These are phyloP conservation scores for Muricea muricata DNA, from an alignment of 92 coral and sea anemone genomes.

Conservation along the genomic window DNA sequence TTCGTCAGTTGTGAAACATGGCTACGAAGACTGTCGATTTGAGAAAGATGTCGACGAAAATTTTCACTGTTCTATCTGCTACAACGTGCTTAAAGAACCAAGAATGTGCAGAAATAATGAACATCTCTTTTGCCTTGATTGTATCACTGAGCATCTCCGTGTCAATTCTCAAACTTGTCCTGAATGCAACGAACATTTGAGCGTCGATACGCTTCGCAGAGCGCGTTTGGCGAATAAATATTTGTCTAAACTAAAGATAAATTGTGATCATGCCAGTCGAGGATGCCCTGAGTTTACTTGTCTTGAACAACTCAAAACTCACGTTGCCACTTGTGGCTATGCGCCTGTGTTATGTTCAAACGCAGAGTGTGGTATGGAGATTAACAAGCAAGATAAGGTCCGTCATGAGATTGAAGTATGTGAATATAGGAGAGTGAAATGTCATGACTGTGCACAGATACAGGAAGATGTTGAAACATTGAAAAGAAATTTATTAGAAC, in stretches of 20 bases:
- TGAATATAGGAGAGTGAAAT: background rate
- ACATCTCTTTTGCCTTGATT: background rate
- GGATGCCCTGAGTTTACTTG: background rate
- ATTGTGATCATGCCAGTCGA: slow-evolving; percentile 1
- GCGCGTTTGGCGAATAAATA: background rate
- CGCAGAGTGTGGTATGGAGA: background rate
- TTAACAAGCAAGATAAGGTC: background rate
- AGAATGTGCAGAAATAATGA: background rate
- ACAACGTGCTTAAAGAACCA: background rate
- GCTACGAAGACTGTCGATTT: background rate
- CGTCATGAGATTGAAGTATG: background rate
- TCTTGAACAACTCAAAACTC: background rate
- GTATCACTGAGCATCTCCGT: background rate
- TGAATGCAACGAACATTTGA: background rate
- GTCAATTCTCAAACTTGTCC: background rate
- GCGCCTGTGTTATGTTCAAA: background rate
- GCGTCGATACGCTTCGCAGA: background rate
- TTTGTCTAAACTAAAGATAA: background rate
- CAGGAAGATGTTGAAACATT: background rate
- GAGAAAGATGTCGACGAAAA: background rate
- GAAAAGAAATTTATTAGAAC: background rate
- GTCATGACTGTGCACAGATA: too few relatives aligned
- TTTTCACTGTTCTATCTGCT: slow-evolving; percentile 8
- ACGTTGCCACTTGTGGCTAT: background rate
- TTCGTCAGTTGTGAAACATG: background rate